These are phyloP conservation scores for Eurois occulta DNA, from an alignment of 2,888 invertebrate species.

Conservation along the genomic window DNA sequence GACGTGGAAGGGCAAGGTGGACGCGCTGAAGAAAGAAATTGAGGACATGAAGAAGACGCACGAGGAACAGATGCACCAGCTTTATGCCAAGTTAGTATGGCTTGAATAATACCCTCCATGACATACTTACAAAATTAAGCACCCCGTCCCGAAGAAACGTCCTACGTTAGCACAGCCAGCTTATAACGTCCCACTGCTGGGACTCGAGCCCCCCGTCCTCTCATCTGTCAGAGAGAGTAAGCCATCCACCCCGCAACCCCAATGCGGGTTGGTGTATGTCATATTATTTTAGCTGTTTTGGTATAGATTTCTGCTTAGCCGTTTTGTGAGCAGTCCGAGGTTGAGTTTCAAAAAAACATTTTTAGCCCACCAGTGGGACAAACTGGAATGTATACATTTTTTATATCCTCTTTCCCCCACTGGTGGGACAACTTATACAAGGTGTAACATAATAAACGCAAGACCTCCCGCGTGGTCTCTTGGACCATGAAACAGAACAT, in stretches of 20 bases:
- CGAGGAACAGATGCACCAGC: slow-evolving; percentile 94
- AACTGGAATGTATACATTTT: background rate
- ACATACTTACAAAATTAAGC: background rate
- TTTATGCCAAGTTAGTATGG: slow-evolving; percentile 93
- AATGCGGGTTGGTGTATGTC: background rate
- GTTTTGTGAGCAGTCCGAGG: background rate
- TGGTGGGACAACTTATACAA: background rate
- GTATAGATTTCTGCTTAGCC: background rate
- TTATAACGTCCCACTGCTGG: background rate
- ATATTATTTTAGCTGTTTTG: background rate
- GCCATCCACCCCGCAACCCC: background rate
- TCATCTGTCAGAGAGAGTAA: background rate
- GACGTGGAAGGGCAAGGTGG: slow-evolving; percentile 92
- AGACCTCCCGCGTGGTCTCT: too few species aligned
- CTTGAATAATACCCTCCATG: background rate
- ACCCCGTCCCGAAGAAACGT: background rate
- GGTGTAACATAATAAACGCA: too few species aligned
- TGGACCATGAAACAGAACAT: too few species aligned
- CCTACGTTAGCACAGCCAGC: background rate
- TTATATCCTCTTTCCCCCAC: background rate
- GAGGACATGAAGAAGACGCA: slow-evolving; percentile 90
- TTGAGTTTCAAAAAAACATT: background rate
- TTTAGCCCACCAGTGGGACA: background rate
- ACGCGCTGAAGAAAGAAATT: slow-evolving; percentile 91
- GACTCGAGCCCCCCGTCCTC: background rate